phyloP scores from a whole-genome alignment of 2,888 invertebrate genomes.

The Rhamphomyia laevipes region DNA sequence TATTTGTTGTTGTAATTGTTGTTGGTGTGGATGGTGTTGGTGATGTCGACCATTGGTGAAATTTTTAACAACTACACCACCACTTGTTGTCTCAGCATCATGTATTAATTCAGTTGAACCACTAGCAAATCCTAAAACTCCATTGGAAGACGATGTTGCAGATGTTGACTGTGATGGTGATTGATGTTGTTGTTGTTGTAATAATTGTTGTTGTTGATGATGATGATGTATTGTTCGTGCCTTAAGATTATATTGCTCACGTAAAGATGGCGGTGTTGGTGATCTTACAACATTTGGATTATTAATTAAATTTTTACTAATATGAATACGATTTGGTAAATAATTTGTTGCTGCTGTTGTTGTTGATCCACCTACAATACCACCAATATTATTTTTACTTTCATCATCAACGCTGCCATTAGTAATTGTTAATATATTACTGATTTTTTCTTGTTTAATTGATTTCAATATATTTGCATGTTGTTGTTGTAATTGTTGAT shows the following conservation, averaged over 20 bases:
- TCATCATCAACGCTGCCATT: constrained; percentile 11
- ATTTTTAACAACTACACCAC: constrained; percentile 12
- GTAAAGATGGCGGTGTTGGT: constrained; percentile 23
- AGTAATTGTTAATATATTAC: not conserved
- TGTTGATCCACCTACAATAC: constrained; percentile 7
- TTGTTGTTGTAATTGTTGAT: constrained; percentile 16
- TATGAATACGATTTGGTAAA: constrained; percentile 33
- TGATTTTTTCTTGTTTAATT: too few relatives aligned
- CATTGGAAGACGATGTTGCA: constrained; percentile 21
- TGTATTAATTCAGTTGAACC: constrained; percentile 21
- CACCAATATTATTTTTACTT: constrained; percentile 6
- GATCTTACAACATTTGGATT: constrained; percentile 24
- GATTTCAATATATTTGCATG: constrained; percentile 9
- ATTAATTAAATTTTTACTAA: constrained; percentile 34
- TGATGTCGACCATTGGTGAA: constrained; percentile 20
- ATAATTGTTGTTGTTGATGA: constrained; percentile 17
- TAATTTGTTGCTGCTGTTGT: constrained; percentile 11
- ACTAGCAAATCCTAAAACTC: constrained; percentile 11
- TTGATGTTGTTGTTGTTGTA: constrained; percentile 9
- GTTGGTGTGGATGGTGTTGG: not conserved
- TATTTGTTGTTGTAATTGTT: not conserved
- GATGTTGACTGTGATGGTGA: constrained; percentile 26
- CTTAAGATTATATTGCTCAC: constrained; percentile 13
- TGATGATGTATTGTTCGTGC: constrained; percentile 16
- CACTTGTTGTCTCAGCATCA: constrained; percentile 2